phyloP scores from a whole-genome alignment of 2,888 invertebrate genomes.

The Hylaea fasciaria region DNA sequence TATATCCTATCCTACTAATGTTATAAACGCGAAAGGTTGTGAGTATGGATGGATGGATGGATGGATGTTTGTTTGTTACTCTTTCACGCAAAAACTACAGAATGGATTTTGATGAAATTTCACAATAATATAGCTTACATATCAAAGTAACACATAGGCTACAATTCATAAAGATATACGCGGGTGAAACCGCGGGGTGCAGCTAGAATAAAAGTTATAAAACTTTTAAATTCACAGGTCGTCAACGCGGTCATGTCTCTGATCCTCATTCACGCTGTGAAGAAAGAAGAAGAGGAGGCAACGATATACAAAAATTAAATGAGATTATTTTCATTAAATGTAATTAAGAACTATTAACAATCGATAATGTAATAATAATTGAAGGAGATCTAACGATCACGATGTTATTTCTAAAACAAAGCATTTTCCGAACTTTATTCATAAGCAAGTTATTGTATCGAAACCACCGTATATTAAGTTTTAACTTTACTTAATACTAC shows the following conservation, averaged over 20 bases:
- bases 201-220: too few species aligned
- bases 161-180: too few species aligned
- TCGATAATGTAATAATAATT: neutral
- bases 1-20: too few species aligned
- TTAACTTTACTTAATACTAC: slow-evolving; percentile 43
- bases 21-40: too few species aligned
- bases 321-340: slow-evolving; percentile 1
- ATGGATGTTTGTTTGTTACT: too few species aligned
- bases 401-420: slow-evolving; percentile 18
- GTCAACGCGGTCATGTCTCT: slow-evolving; percentile 89
- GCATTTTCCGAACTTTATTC: slow-evolving; percentile 14
- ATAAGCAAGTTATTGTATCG: slow-evolving; percentile 27
- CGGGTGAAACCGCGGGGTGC: too few species aligned
- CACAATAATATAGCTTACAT: too few species aligned
- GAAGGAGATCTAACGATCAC: neutral
- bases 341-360: neutral
- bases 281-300: slow-evolving; percentile 88
- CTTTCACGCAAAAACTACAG: too few species aligned
- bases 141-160: too few species aligned
- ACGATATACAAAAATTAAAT: slow-evolving; percentile 72
- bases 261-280: slow-evolving; percentile 89
- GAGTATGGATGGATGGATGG: too few species aligned
- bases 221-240: slow-evolving; percentile 77
- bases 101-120: too few species aligned
- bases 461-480: slow-evolving; percentile 49